Percentiles rank a stretch among this genome's conserved stretches.
These are phyloP conservation scores for Podargus strigoides DNA, from an alignment of 2,797 vertebrate species.

Conservation along the genomic window DNA sequence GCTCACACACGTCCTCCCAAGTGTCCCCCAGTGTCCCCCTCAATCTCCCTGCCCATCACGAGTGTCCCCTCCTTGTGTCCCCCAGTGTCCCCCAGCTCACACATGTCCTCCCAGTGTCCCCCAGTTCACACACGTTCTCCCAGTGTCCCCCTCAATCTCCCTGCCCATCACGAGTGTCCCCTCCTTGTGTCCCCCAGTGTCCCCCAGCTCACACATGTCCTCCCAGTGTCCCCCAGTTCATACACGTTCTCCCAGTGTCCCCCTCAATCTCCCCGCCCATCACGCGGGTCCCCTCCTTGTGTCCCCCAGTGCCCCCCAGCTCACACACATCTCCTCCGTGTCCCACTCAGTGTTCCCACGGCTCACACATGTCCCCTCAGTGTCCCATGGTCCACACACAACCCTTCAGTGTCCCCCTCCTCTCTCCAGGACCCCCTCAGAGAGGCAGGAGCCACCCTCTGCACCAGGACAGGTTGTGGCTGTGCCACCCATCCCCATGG, in stretches of 20 bases:
- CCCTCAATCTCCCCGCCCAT: not conserved
- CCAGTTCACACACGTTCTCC: not conserved
- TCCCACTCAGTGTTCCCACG: not conserved
- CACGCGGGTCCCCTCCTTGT: accelerated
- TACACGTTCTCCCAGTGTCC: not conserved
- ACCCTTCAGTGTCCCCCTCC: not conserved
- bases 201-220: accelerated
- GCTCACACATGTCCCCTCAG: not conserved
- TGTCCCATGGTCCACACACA: not conserved
- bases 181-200: not conserved
- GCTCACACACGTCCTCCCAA: not conserved
- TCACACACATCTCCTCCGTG: accelerated
- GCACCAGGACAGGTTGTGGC: not conserved
- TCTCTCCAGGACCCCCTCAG: not conserved
- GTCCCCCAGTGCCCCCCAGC: too few species aligned
- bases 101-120: not conserved
- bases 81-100: not conserved
- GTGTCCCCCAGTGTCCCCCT: not conserved
- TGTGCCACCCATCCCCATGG: accelerated
- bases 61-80: accelerated
- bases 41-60: not conserved
- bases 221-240: not conserved
- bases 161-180: too few species aligned
- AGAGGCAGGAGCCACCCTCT: not conserved
- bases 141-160: too few species aligned